Conservation (phyloP, 2,113 vertebrate genomes). For the Sturnus vulgaris region DNA sequence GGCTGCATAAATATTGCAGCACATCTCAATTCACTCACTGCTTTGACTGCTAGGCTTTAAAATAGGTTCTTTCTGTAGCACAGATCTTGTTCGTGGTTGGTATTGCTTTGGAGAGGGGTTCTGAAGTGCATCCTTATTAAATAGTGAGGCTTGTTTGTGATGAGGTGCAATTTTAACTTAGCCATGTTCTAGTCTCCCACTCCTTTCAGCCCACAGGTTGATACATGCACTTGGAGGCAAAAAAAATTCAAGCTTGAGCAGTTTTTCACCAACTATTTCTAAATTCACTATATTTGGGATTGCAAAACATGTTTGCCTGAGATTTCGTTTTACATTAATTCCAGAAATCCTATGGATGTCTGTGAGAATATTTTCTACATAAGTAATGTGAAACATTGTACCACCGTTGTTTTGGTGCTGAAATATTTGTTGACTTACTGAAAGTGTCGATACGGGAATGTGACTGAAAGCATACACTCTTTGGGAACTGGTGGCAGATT, state of each 20-base stretch:
- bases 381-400: neutral
- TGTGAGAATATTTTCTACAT: neutral
- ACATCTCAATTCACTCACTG: neutral
- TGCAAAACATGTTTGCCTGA: constrained; percentile 4
- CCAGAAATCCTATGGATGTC: neutral
- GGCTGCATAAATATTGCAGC: constrained; percentile 45
- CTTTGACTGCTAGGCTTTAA: constrained; percentile 18
- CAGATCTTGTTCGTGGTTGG: neutral
- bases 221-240: neutral
- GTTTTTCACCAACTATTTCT: constrained; percentile 39
- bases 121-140: neutral
- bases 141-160: neutral
- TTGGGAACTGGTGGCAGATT: neutral
- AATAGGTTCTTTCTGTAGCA: neutral
- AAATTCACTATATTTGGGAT: constrained; percentile 31
- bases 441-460: neutral
- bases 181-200: constrained; percentile 3
- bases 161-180: constrained; percentile 21
- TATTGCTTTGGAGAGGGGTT: neutral
- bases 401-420: neutral
- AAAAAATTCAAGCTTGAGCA: neutral
- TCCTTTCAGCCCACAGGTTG: constrained; percentile 46
- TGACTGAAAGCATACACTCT: neutral
- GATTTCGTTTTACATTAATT: neutral
- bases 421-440: neutral